Evolutionary conservation across 2,113 vertebrate species (phyloP).

Genomic region (Lanius collurio): DNA sequence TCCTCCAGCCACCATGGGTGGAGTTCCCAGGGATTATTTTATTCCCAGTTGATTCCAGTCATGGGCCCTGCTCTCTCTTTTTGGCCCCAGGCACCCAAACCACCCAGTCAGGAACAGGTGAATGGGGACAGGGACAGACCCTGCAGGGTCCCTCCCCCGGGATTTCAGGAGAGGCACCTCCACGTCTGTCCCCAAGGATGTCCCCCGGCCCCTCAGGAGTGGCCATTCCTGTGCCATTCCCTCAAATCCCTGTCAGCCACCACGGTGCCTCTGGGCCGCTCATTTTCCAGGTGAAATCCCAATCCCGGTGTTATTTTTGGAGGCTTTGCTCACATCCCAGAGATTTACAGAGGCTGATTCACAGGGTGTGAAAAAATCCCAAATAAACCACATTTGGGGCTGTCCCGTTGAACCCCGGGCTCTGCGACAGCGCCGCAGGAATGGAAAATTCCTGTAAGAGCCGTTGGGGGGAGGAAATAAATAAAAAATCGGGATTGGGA

Average conservation of each 20-base stretch:
- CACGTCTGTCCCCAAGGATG: not conserved
- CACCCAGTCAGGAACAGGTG: no score
- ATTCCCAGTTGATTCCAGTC: no score
- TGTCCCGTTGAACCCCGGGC: not conserved
- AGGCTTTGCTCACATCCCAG: fast-evolving
- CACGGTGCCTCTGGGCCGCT: fast-evolving
- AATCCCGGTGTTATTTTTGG: not conserved
- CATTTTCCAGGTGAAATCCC: not conserved
- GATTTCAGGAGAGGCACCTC: no score
- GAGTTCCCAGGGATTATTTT: no score
- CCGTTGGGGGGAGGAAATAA: fast-evolving
- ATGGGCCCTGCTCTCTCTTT: no score
- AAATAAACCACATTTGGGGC: not conserved
- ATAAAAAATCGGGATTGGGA: not conserved
- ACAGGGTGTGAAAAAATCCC: not conserved
- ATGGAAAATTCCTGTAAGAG: not conserved
- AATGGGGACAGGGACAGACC: no score
- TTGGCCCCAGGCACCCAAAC: no score
- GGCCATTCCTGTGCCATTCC: not conserved
- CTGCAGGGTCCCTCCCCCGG: no score
- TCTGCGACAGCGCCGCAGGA: fast-evolving
- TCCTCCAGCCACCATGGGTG: no score
- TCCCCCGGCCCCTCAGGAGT: not conserved
- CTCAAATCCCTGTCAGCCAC: not conserved
- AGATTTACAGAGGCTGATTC: not conserved